Base-by-base conservation (phyloP, 2,888 invertebrate species). In the Saturnia pavonia region DNA sequence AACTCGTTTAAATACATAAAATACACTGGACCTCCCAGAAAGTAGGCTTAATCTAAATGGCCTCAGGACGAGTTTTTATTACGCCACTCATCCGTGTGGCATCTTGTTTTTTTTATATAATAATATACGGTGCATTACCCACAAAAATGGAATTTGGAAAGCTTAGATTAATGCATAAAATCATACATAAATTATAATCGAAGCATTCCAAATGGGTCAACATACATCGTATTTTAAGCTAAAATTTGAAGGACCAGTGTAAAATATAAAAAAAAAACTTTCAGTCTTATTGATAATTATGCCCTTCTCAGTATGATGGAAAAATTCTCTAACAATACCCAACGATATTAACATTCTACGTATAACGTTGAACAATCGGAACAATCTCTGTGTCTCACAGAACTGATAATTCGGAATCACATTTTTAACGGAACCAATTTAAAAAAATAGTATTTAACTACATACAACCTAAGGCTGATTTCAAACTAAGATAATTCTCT, bases 31-130 rank as follows among this genome's bases (percentile, higher is more conserved):
- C 63, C 63, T 40, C 65, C 34, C 65, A n/a, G 40, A 40, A 65
- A 65, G 16, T 63, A 63, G 34, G n/a, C 19, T 34, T 40, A 40
- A 40, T 51, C 57, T 69, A 40, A 42, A 69, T 22, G 25, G 57
- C 16, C 42, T 57, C 16, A 45, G 43, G 22, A 63, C 40, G 43
- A 25, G 25, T 54, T 43, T 57, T 54, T 67, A 70, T 51, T 51
- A 42, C 66, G 16, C 43, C 2, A 27, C 40, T 67, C 43, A 27
- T 67, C 70, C 40, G 48, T 70, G 66, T 57, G 42, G 42, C 51
- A 51, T 65, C 63, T 63, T 63, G 34, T 14, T 27, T 60, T 60
- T 60, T 16, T 69, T 63, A 63, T 2, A n/a, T 34, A 40, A 25
- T 40, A 34, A 19, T 63, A 40, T 40, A 40, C 19, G 65, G 65